Evolutionary conservation across 1,140 invertebrate species (phyloP).

Genomic region (Drosophila neocordata): DNA sequence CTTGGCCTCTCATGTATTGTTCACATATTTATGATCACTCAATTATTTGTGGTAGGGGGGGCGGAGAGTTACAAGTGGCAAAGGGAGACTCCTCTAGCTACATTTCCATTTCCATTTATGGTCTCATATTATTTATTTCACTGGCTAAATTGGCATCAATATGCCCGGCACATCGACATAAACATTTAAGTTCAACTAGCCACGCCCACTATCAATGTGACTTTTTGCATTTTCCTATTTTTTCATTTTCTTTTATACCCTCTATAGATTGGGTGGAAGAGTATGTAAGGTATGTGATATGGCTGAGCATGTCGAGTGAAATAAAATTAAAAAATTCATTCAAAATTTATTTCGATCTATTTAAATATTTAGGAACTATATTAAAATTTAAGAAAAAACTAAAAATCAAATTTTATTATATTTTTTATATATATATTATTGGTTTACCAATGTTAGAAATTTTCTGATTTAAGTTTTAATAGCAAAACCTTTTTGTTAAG

Average conservation of each 20-base stretch:
- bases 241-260: neutral
- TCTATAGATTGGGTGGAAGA: neutral
- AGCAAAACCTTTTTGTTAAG: no score
- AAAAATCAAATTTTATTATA: no score
- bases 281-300: neutral
- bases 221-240: constrained; percentile 12
- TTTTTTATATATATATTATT: no score
- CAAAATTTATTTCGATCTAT: no score
- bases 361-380: no score
- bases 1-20: neutral
- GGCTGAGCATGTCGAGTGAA: no score
- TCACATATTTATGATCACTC: constrained; percentile 76
- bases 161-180: constrained; percentile 21
- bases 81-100: constrained; percentile 22
- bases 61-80: neutral
- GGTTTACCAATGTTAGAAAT: no score
- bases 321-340: no score
- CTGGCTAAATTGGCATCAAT: constrained; percentile 46
- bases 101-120: constrained; percentile 57
- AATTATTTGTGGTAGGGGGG: constrained; percentile 30
- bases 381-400: no score
- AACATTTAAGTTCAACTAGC: neutral
- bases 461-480: no score
- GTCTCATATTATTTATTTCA: constrained; percentile 56
- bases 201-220: constrained; percentile 31